phyloP scores from a whole-genome alignment of 2,888 invertebrate species.

The Euclidia mi region DNA sequence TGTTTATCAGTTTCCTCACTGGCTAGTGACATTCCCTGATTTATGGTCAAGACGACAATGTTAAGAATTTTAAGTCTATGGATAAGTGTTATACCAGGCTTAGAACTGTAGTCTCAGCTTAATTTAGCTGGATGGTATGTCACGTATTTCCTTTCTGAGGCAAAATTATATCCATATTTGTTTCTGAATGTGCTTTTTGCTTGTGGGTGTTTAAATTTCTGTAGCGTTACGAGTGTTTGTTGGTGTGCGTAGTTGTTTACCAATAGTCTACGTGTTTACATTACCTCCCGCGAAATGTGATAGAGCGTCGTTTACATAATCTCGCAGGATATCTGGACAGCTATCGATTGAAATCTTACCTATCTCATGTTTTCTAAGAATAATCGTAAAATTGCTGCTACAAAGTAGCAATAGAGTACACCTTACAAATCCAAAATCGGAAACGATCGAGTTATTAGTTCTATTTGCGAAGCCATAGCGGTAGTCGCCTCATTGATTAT shows the following conservation, averaged over 20 bases:
- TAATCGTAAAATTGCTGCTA: slow-evolving; percentile 23
- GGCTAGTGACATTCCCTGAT: background rate
- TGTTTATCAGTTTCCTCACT: background rate
- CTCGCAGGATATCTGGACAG: slow-evolving; percentile 8
- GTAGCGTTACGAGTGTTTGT: background rate
- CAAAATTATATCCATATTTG: slow-evolving; percentile 10
- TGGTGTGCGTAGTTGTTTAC: slow-evolving; percentile 9
- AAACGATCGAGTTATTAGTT: slow-evolving; percentile 69
- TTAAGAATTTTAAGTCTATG: slow-evolving; percentile 5
- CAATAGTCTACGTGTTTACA: slow-evolving; percentile 24
- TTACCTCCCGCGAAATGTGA: slow-evolving; percentile 6
- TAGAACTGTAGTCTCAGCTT: slow-evolving; percentile 1
- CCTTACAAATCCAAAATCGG: slow-evolving; percentile 39
- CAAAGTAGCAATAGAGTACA: slow-evolving; percentile 37
- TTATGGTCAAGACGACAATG: background rate
- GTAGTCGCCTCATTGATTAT: slow-evolving; percentile 89
- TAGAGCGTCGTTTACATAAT: slow-evolving; percentile 17
- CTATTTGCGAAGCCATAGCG: slow-evolving; percentile 75
- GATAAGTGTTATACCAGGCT: background rate
- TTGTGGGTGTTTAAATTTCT: background rate
- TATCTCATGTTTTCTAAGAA: slow-evolving; percentile 23
- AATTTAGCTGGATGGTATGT: slow-evolving; percentile 7
- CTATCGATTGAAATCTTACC: slow-evolving; percentile 10
- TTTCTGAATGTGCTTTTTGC: slow-evolving; percentile 3
- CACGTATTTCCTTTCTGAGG: slow-evolving; percentile 13